Evolutionary conservation across 2,797 vertebrate species (phyloP).

Genomic region (Bucorvus abyssinicus): DNA sequence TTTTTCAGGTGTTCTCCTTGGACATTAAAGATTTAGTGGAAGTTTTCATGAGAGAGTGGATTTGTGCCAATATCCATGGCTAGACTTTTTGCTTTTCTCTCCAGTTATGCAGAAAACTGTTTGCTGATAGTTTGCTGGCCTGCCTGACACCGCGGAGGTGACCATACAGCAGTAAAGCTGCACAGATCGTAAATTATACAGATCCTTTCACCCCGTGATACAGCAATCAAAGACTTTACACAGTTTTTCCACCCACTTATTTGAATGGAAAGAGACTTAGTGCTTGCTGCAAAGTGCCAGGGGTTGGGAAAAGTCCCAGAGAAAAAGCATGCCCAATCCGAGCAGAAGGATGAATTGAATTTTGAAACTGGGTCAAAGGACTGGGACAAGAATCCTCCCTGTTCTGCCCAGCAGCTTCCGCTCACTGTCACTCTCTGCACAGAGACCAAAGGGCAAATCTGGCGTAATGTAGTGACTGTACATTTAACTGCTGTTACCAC

Average conservation of each 20-base stretch:
- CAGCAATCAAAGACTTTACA: background rate
- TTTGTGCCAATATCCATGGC: constrained; percentile 3
- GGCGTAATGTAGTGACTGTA: background rate
- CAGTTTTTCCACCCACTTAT: background rate
- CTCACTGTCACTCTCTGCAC: background rate
- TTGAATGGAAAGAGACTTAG: background rate
- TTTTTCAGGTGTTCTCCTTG: constrained; percentile 41
- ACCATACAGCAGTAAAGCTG: background rate
- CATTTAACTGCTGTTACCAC: background rate
- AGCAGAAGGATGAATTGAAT: background rate
- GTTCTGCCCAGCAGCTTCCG: background rate
- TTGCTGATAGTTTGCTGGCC: background rate
- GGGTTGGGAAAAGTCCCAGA: background rate
- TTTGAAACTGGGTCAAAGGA: background rate
- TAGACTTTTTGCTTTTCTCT: background rate
- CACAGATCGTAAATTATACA: background rate
- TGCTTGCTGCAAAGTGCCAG: background rate
- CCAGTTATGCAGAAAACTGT: background rate
- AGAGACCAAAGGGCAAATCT: background rate
- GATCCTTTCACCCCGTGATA: background rate
- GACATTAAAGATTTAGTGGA: constrained; percentile 7
- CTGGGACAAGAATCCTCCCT: background rate
- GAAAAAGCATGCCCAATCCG: background rate
- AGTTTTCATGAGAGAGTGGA: background rate
- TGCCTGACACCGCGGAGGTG: background rate